Evolutionary conservation across 2,113 vertebrate genomes (phyloP).

Genomic region (Protomyctophum bolini): DNA sequence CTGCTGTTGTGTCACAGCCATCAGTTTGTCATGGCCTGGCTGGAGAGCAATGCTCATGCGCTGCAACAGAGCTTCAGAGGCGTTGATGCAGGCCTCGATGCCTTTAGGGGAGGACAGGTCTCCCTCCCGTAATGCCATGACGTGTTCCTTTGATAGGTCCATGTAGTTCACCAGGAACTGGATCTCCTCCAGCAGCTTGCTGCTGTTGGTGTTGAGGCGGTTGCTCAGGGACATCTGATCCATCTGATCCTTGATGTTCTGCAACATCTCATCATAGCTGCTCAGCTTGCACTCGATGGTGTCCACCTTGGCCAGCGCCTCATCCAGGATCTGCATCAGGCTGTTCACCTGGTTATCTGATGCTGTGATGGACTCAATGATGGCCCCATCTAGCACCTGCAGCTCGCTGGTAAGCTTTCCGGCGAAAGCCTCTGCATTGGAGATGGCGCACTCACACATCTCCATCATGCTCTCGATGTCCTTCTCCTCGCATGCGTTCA

Average conservation of each 20-base stretch:
- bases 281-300: conserved; percentile 95
- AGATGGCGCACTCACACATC: conserved; percentile 94
- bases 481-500: conserved; percentile 94
- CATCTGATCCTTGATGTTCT: conserved; percentile 99
- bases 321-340: conserved; percentile 94
- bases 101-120: conserved; percentile 94
- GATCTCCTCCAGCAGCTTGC: conserved; percentile 93
- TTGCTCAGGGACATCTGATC: conserved; percentile 99
- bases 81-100: conserved; percentile 97
- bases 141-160: conserved; percentile 96
- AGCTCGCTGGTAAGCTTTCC: conserved; percentile 94
- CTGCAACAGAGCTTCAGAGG: conserved; percentile 94
- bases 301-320: conserved; percentile 93
- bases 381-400: conserved; percentile 96
- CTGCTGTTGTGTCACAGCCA: conserved; percentile 90
- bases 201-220: conserved; percentile 93
- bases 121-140: conserved; percentile 94
- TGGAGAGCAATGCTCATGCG: conserved; percentile 94
- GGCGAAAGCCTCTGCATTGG: conserved; percentile 97
- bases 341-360: conserved; percentile 98
- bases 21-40: conserved; percentile 92
- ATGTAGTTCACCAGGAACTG: conserved; percentile 98
- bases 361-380: conserved; percentile 99
- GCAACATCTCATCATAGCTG: conserved; percentile 99
- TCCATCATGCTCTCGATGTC: conserved; percentile 99